Conservation (phyloP, 2,113 vertebrate species). For the Chamaetylas fuelleborni region DNA sequence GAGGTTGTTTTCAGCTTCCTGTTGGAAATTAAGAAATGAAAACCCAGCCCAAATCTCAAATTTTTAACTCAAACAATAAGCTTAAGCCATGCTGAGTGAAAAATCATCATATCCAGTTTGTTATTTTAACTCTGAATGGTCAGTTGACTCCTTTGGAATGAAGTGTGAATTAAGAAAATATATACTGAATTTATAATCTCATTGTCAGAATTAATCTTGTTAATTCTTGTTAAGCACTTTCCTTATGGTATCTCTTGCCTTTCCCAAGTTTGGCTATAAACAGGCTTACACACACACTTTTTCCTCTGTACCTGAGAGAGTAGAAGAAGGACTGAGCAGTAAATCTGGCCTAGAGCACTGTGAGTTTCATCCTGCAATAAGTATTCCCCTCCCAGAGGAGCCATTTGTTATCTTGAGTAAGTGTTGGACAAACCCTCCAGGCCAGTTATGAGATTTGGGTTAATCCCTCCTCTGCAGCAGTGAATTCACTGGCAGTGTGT, state of each 20-base stretch:
- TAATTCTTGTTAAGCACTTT: background rate
- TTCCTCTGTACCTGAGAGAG: background rate
- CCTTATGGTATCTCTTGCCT: background rate
- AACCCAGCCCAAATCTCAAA: background rate
- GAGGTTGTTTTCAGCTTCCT: background rate
- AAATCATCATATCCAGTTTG: background rate
- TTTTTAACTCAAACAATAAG: background rate
- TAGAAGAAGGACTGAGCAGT: background rate
- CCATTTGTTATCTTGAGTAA: background rate
- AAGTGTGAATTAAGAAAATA: background rate
- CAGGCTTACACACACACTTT: rapidly evolving
- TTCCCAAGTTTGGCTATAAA: background rate
- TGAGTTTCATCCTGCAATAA: background rate
- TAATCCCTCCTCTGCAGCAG: background rate
- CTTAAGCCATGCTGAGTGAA: background rate
- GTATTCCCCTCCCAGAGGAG: background rate
- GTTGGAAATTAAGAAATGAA: background rate
- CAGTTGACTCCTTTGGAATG: background rate
- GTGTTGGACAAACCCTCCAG: background rate
- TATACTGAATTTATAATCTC: background rate
- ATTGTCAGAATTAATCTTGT: background rate
- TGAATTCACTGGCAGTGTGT: rapidly evolving
- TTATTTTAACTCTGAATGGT: background rate
- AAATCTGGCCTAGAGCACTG: background rate
- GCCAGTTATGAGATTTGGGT: background rate